These are phyloP conservation scores for Hipposideros armiger DNA, from an alignment of 2,113 vertebrate species.

Conservation along the genomic window DNA sequence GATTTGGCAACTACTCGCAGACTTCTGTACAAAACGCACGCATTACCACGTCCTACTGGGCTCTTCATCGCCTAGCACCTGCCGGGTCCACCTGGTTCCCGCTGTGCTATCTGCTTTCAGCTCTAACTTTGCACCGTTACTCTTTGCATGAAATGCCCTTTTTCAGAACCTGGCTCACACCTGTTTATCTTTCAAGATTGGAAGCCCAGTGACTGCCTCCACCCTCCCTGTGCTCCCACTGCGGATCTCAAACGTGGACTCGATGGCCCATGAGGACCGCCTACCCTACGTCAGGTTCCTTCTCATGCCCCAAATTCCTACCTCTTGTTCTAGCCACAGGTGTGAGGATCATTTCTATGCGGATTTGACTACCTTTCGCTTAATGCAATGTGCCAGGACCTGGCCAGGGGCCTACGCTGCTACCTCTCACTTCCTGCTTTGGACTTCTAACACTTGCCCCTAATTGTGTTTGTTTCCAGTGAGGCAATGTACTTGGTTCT, in stretches of 20 bases:
- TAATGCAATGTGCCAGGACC: not conserved
- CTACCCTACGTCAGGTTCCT: not conserved
- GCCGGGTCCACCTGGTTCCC: not conserved
- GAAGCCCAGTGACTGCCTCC: not conserved
- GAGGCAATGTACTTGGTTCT: not conserved
- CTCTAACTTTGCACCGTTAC: not conserved
- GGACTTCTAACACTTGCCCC: not conserved
- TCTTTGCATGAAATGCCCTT: not conserved
- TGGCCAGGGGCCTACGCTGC: not conserved
- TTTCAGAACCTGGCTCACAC: not conserved
- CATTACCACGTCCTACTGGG: not conserved
- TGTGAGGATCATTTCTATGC: not conserved
- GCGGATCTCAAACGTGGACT: not conserved
- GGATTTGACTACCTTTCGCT: not conserved
- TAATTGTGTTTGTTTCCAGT: not conserved
- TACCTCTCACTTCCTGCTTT: not conserved
- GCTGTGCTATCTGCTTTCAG: not conserved
- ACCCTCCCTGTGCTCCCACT: accelerated
- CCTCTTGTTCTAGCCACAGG: not conserved
- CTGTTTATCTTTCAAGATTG: not conserved
- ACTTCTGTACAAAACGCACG: not conserved
- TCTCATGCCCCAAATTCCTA: not conserved
- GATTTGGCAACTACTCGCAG: not conserved
- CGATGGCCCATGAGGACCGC: not conserved
- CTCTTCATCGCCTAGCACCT: not conserved